Percentiles rank a stretch among this genome's conserved stretches.
phyloP scores from a whole-genome alignment of 2,113 vertebrate species.

The Cacatua alba region DNA sequence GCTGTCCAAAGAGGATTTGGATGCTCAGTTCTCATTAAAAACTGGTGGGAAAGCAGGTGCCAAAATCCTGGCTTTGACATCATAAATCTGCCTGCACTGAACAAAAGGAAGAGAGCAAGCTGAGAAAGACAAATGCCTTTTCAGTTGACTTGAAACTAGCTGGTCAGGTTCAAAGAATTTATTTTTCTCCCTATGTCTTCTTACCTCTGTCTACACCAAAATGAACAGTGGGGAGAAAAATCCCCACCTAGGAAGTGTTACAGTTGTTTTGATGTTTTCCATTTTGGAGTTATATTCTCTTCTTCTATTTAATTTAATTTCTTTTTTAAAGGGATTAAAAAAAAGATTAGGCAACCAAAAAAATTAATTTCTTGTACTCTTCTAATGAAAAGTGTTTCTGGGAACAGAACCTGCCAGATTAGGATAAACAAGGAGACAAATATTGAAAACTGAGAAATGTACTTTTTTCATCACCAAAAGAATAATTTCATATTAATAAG shows the following conservation, averaged over 20 bases:
- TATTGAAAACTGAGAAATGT: background rate
- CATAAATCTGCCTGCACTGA: background rate
- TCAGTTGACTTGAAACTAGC: background rate
- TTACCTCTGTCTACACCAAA: background rate
- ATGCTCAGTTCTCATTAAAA: background rate
- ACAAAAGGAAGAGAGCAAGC: background rate
- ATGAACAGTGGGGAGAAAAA: background rate
- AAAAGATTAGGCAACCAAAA: background rate
- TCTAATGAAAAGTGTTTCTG: background rate
- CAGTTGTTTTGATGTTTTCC: background rate
- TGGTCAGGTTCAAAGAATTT: background rate
- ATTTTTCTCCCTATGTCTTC: background rate
- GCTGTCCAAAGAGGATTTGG: background rate
- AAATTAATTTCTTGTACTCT: background rate
- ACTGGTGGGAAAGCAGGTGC: background rate
- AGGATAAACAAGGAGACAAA: background rate
- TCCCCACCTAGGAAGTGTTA: background rate
- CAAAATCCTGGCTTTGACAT: background rate
- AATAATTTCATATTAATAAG: background rate
- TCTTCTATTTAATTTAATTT: background rate
- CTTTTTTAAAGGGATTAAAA: fast-evolving
- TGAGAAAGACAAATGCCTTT: background rate
- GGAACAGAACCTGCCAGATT: background rate
- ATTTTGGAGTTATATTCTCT: background rate
- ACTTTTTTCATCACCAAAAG: background rate